Percentiles rank a stretch among this genome's conserved stretches.
Evolutionary conservation across 2,888 invertebrate genomes (phyloP).

Genomic region (Andrena chrysosceles): DNA sequence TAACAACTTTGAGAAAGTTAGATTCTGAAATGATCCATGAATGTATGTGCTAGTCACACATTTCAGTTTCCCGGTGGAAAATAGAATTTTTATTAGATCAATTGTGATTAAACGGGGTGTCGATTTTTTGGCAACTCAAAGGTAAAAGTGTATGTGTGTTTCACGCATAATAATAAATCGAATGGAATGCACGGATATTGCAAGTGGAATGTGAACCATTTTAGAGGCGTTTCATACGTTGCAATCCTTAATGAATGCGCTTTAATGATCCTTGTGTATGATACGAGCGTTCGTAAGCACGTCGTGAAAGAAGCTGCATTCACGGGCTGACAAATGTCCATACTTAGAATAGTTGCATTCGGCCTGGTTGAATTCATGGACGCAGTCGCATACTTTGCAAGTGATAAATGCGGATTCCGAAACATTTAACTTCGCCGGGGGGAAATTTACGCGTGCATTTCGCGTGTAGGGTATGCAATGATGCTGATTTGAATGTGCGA

Average conservation of each 20-base stretch:
- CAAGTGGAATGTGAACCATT: neutral
- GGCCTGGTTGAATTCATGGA: slow-evolving; percentile 56
- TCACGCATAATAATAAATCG: neutral
- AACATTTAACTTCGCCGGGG: slow-evolving; percentile 54
- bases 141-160: neutral
- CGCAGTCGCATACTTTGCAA: slow-evolving; percentile 51
- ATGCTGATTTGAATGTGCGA: slow-evolving; percentile 13
- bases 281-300: slow-evolving; percentile 7
- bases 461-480: slow-evolving; percentile 33
- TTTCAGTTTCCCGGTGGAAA: no score
- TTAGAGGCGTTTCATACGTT: neutral
- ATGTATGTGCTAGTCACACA: neutral
- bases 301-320: slow-evolving; percentile 25
- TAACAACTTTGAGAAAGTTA: neutral
- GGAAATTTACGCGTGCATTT: slow-evolving; percentile 58
- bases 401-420: slow-evolving; percentile 69
- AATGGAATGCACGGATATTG: neutral
- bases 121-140: neutral
- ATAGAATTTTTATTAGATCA: no score
- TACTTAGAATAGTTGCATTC: slow-evolving; percentile 58
- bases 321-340: slow-evolving; percentile 37
- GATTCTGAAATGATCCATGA: neutral
- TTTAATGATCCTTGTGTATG: slow-evolving; percentile 10
- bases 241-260: neutral
- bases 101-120: no score